A percentile compares a stretch with the other conserved stretches of the same genome.
phyloP scores from a whole-genome alignment of 2,113 vertebrate species.

The Rana temporaria region DNA sequence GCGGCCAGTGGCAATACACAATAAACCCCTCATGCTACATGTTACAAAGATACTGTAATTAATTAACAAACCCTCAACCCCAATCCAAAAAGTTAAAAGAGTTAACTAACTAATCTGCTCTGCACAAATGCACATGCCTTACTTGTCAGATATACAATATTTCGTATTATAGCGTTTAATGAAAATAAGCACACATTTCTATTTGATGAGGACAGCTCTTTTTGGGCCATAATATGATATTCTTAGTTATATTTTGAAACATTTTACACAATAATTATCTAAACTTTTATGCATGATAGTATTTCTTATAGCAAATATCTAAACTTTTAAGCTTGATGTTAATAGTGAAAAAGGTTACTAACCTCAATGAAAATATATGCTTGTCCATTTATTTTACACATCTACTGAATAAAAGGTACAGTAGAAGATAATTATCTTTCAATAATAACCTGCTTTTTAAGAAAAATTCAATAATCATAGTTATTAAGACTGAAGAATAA shows the following conservation, averaged over 20 bases:
- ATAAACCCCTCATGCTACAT: too few relatives aligned
- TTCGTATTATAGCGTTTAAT: too few relatives aligned
- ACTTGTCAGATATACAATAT: too few relatives aligned
- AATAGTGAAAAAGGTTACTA: conserved; percentile 8
- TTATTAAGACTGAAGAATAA: conserved; percentile 27
- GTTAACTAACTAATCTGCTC: too few relatives aligned
- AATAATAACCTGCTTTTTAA: conserved; percentile 35
- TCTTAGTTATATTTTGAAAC: background rate
- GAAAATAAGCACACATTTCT: too few relatives aligned
- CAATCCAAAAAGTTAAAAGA: too few relatives aligned
- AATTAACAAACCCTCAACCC: too few relatives aligned
- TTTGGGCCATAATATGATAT: background rate
- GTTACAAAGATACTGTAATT: too few relatives aligned
- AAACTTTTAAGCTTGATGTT: background rate
- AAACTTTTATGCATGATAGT: background rate
- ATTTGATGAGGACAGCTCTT: too few relatives aligned
- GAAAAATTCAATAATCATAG: conserved; percentile 32
- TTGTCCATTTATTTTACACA: conserved; percentile 34
- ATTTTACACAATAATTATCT: background rate
- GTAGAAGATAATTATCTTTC: conserved; percentile 37
- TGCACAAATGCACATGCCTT: too few relatives aligned
- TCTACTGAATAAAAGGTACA: background rate
- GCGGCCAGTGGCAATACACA: too few relatives aligned
- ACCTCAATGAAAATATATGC: conserved; percentile 19
- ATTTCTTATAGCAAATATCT: conserved; percentile 19